Conservation (phyloP, 2,113 vertebrate genomes). For the Oceanites oceanicus region DNA sequence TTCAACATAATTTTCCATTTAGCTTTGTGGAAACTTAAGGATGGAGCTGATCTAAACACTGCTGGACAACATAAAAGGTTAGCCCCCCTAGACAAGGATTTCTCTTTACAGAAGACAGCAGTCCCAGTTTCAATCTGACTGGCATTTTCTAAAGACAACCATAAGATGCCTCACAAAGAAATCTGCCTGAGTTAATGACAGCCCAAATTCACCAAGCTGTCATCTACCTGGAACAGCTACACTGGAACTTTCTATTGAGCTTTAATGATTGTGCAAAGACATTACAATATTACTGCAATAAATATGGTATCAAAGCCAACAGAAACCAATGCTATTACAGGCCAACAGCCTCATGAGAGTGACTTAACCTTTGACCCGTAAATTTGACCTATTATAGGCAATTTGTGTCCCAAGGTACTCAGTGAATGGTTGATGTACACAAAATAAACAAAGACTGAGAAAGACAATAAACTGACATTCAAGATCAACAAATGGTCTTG, state of each 20-base stretch:
- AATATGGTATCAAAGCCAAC: neutral
- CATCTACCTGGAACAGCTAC: neutral
- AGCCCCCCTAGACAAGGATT: neutral
- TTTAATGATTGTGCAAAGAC: neutral
- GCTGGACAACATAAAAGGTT: neutral
- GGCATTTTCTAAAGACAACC: neutral
- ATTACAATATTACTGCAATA: neutral
- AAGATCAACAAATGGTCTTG: slow-evolving; percentile 18
- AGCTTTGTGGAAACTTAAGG: neutral
- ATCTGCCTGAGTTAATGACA: neutral
- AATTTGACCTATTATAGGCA: neutral
- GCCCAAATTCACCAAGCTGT: neutral
- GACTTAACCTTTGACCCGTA: slow-evolving; percentile 42
- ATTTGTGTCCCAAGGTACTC: slow-evolving; percentile 31
- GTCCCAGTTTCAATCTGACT: neutral
- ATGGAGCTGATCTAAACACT: neutral
- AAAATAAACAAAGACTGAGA: slow-evolving; percentile 54
- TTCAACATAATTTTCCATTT: neutral
- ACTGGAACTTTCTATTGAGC: neutral
- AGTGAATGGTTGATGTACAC: neutral
- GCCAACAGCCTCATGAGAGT: neutral
- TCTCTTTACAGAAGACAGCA: neutral
- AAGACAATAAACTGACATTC: slow-evolving; percentile 50
- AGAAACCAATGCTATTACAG: neutral
- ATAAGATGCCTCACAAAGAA: neutral